These are phyloP conservation scores for Myiotriccus ornatus DNA, from an alignment of 2,797 vertebrate genomes.

Conservation along the genomic window DNA sequence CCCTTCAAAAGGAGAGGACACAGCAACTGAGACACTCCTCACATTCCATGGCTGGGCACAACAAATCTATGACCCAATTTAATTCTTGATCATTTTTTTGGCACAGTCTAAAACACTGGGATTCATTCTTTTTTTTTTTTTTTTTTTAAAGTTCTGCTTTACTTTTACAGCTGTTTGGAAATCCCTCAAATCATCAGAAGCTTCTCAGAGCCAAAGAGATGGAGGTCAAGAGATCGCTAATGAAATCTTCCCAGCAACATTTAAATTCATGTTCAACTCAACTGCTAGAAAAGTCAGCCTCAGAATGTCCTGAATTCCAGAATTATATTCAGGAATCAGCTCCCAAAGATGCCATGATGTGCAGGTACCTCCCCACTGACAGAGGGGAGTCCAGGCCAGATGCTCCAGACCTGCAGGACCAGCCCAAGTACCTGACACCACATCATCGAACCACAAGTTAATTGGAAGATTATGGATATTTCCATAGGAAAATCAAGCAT, in stretches of 20 bases:
- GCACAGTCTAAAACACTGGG: not conserved
- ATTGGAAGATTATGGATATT: not conserved
- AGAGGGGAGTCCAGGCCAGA: not conserved
- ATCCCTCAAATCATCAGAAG: not conserved
- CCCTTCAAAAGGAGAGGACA: not conserved
- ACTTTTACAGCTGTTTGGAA: not conserved
- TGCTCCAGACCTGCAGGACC: not conserved
- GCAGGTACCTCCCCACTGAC: not conserved
- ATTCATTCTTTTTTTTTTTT: not conserved
- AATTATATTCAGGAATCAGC: rapidly evolving
- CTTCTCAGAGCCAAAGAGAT: not conserved
- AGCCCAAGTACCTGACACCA: rapidly evolving
- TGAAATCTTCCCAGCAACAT: not conserved
- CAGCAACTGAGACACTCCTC: rapidly evolving
- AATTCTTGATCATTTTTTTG: not conserved
- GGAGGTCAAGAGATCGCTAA: not conserved
- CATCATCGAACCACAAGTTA: not conserved
- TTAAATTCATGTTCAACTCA: not conserved
- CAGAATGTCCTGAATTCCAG: not conserved
- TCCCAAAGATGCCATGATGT: not conserved
- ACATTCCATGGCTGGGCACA: not conserved
- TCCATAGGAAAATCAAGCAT: not conserved
- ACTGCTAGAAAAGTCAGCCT: not conserved
- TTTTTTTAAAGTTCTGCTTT: not conserved
- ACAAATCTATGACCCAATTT: not conserved